Evolutionary conservation across 1,140 invertebrate genomes (phyloP), one percentile per base, ranked within the genome.

Genomic region (Luehdorfia chinensis): DNA sequence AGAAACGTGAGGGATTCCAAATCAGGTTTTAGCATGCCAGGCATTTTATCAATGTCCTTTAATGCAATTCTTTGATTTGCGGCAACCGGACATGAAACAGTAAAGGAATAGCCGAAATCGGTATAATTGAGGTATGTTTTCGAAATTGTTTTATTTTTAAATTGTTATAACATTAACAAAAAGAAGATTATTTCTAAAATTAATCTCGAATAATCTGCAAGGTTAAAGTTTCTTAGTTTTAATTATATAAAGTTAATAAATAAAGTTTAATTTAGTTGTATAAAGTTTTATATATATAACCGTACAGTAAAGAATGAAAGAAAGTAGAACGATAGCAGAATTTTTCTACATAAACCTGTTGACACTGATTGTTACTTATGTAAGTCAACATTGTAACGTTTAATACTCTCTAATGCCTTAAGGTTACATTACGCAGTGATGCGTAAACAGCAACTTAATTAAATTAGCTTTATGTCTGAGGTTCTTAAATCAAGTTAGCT

Each of bases 401-500:
- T 41, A 41, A 41, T 41, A 7, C 25, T 27, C 21, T 27, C 25
- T 41, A 41, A 41, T 41, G 14, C 37, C 14, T 41, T 41, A 41
- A 41, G 37, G 23, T 41, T 41, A 27, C 37, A 41, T 41, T 41
- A 41, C 37, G 37, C 37, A 27, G 11, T 9, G 23, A 14, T 27
- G 37, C 8, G 37, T 41, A 27, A 13, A 16, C 37, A 41, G 13
- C 13, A 13, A 37, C 9, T 25, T 41, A 41, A 41, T 27, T 27
- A 9, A 41, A 41, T 27, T 41, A 27, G n/a, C n/a, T 15, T 27
- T 27, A 11, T 23, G 37, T 41, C 37, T 41, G 37, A 41, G 37
- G 25, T 41, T 18, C 25, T 41, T 41, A 27, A 41, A 41, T 28
- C 37, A 41, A 21, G 37, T 41, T 41, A 41, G 36, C 36, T 39